Conservation (phyloP, 2,797 vertebrate genomes). For the Alauda arvensis region DNA sequence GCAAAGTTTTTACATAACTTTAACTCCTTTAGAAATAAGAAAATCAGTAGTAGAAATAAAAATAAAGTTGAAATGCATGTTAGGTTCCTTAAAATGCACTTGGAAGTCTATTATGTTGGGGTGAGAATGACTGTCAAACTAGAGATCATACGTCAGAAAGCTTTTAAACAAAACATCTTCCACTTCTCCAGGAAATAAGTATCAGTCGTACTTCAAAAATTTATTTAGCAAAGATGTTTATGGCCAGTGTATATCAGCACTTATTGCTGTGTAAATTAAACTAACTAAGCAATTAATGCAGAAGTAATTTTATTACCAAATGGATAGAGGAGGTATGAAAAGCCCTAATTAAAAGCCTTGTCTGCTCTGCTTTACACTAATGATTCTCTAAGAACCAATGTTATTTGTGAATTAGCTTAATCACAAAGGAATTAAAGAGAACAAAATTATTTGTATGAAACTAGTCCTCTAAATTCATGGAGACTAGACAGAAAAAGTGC, state of each 20-base stretch:
- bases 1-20: not conserved
- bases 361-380: conserved; percentile 50
- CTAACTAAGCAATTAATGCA: conserved; percentile 48
- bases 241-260: not conserved
- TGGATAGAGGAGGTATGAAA: conserved; percentile 43
- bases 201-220: conserved; percentile 7
- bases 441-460: conserved; percentile 57
- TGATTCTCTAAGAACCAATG: conserved; percentile 56
- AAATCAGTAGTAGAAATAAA: not conserved
- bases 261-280: conserved; percentile 49
- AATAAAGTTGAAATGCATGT: not conserved
- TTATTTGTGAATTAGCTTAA: conserved; percentile 61
- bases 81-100: conserved; percentile 19
- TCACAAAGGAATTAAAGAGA: conserved; percentile 55
- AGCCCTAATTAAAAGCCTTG: conserved; percentile 51
- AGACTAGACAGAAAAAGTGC: conserved; percentile 42
- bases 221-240: not conserved
- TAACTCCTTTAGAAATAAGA: not conserved
- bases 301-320: conserved; percentile 54
- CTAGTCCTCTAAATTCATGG: conserved; percentile 21
- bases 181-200: conserved; percentile 25
- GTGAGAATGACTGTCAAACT: not conserved
- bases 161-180: conserved; percentile 41
- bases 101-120: conserved; percentile 9
- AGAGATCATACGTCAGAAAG: not conserved